These are phyloP conservation scores for Ailurus styani DNA, from an alignment of 2,113 vertebrate species.

Conservation along the genomic window DNA sequence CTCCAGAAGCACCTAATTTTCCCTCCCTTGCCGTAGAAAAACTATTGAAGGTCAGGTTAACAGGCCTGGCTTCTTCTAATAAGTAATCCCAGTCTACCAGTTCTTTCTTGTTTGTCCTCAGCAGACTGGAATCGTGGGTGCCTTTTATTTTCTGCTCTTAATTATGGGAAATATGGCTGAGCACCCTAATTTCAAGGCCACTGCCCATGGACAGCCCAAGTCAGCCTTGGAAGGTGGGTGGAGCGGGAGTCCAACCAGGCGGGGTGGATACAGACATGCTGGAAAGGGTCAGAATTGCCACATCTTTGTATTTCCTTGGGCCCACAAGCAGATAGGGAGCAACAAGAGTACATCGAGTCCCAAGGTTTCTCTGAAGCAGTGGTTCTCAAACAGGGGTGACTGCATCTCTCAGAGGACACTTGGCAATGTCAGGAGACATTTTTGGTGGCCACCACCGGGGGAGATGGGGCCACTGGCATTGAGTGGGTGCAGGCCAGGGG, in stretches of 20 bases:
- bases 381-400: background rate
- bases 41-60: too few species aligned
- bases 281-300: background rate
- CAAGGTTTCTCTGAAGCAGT: background rate
- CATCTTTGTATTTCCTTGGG: background rate
- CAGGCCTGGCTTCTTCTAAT: background rate
- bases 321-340: background rate
- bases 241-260: background rate
- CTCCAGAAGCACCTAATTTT: background rate
- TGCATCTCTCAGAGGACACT: background rate
- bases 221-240: accelerated
- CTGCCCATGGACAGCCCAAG: background rate
- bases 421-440: background rate
- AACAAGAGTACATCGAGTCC: accelerated
- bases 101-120: background rate
- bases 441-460: background rate
- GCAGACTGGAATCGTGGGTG: background rate
- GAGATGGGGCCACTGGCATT: background rate
- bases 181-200: too few species aligned
- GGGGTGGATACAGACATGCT: background rate
- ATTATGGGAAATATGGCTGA: background rate
- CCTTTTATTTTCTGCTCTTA: background rate
- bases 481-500: background rate
- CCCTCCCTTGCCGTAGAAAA: background rate
- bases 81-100: accelerated